A percentile compares a stretch with the other conserved stretches of the same genome.
phyloP scores from a whole-genome alignment of 2,113 vertebrate genomes.

The Sphaerodactylus townsendi region DNA sequence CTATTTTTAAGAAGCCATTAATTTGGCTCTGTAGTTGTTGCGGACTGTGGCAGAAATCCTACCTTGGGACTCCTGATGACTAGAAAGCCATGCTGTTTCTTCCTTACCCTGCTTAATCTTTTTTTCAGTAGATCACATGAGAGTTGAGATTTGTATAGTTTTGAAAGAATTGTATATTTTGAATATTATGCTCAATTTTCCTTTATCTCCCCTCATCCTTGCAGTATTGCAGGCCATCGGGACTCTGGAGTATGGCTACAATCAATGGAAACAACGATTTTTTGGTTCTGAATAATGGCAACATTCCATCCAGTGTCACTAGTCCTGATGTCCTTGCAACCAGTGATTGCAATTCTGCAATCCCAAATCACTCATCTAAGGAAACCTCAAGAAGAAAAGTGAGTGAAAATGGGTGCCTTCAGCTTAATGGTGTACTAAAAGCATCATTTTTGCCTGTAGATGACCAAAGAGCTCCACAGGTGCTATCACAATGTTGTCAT shows the following conservation, averaged over 20 bases:
- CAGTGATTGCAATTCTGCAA: conserved; percentile 49
- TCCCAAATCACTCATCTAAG: conserved; percentile 61
- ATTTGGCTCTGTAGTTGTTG: neutral
- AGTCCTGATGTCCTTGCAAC: conserved; percentile 33
- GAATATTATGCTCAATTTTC: conserved; percentile 1
- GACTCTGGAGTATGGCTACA: conserved; percentile 75
- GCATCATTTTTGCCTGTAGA: conserved; percentile 76
- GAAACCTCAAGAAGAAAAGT: conserved; percentile 69
- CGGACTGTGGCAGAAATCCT: neutral
- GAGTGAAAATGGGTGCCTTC: conserved; percentile 77
- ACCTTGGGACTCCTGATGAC: neutral
- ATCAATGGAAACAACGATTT: conserved; percentile 67
- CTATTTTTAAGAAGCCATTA: no score
- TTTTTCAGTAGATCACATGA: neutral
- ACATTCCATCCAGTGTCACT: conserved; percentile 61
- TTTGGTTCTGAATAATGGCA: conserved; percentile 74
- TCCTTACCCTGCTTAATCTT: neutral
- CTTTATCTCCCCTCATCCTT: conserved; percentile 22
- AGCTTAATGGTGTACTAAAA: conserved; percentile 75
- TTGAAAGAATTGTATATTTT: neutral
- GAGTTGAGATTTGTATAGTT: neutral
- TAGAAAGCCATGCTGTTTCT: neutral
- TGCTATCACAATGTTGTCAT: conserved; percentile 74
- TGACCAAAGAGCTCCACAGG: conserved; percentile 74
- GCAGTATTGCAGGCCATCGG: conserved; percentile 8